phyloP scores from a whole-genome alignment of 2,888 invertebrate species.

The Melinopterus prodromus region DNA sequence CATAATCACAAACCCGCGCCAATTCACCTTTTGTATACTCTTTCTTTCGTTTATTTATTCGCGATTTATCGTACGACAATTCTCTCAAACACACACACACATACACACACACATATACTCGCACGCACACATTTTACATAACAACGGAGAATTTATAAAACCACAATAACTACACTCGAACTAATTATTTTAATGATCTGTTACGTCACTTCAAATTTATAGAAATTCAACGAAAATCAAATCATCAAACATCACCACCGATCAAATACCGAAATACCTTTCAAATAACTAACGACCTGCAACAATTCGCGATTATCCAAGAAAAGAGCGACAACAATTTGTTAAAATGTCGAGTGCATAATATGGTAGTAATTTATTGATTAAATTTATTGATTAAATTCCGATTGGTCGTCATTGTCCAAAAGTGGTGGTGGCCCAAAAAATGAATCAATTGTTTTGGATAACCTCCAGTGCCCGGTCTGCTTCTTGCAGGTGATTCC shows the following conservation, averaged over 20 bases:
- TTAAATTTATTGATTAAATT: neutral
- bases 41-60: neutral
- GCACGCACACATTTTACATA: neutral
- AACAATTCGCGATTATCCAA: neutral
- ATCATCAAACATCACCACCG: neutral
- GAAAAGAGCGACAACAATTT: neutral
- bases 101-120: neutral
- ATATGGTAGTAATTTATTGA: neutral
- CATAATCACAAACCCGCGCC: neutral
- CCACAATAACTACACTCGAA: neutral
- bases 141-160: slow-evolving; percentile 4
- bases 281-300: neutral
- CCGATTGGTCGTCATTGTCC: neutral
- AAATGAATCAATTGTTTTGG: slow-evolving; percentile 4
- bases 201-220: slow-evolving; percentile 4
- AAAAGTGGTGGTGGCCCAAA: neutral
- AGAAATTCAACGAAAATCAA: neutral
- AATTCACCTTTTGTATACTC: neutral
- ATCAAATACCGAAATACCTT: neutral
- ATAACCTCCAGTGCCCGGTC: neutral
- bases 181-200: neutral
- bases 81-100: neutral
- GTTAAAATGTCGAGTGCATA: neutral
- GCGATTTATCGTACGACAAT: neutral
- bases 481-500: slow-evolving; percentile 35